These are phyloP conservation scores for Bujurquina vittata DNA, from an alignment of 2,113 vertebrate genomes.

Conservation along the genomic window DNA sequence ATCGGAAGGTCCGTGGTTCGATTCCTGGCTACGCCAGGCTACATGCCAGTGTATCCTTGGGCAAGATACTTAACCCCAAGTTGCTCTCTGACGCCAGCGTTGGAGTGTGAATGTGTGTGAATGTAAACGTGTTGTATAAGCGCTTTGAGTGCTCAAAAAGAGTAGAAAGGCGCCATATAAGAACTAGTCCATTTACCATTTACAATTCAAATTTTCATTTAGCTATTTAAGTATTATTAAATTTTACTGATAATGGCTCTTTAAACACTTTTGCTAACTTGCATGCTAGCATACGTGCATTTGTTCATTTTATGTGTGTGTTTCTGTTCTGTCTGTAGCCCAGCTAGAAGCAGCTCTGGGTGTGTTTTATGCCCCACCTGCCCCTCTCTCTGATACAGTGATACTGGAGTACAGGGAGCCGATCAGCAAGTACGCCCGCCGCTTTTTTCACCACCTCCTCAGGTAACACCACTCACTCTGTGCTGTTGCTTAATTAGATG, in stretches of 20 bases:
- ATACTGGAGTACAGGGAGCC: constrained; percentile 89
- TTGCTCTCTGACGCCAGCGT: too few species aligned
- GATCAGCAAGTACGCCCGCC: constrained; percentile 91
- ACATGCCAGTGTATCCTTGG: too few species aligned
- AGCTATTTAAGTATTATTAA: not conserved
- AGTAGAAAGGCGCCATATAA: too few species aligned
- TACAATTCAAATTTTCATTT: too few species aligned
- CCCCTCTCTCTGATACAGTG: constrained; percentile 87
- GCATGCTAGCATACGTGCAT: not conserved
- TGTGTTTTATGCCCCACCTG: constrained; percentile 90
- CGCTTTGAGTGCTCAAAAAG: too few species aligned
- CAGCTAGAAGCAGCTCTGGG: constrained; percentile 92
- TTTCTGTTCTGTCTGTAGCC: constrained; percentile 75
- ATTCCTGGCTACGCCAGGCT: too few species aligned
- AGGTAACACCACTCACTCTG: constrained; percentile 82
- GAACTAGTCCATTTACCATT: too few species aligned
- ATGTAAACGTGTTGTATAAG: too few species aligned
- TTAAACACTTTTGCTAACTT: not conserved
- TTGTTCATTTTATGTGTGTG: not conserved
- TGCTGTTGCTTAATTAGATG: constrained; percentile 32
- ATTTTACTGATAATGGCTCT: not conserved
- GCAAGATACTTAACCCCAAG: too few species aligned
- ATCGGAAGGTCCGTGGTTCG: too few species aligned
- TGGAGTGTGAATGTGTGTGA: too few species aligned
- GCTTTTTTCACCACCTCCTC: constrained; percentile 98